A percentile compares a stretch with the other conserved stretches of the same genome.
These are phyloP conservation scores for Spodoptera picta DNA, from an alignment of 2,888 invertebrate genomes.

Conservation along the genomic window DNA sequence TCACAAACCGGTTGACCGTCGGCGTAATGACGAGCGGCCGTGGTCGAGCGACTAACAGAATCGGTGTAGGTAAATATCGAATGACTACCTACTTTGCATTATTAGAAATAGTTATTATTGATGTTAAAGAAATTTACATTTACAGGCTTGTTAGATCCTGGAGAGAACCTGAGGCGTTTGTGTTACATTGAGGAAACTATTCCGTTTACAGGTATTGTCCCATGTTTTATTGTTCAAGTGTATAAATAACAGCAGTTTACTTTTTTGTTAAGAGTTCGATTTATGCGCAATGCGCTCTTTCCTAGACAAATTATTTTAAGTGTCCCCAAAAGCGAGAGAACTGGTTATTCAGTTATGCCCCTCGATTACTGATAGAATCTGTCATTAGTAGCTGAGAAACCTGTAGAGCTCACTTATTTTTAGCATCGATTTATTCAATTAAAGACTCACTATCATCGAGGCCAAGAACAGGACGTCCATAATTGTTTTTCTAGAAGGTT, in stretches of 20 bases:
- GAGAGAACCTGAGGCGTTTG: slow-evolving; percentile 12
- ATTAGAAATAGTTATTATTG: slow-evolving; percentile 68
- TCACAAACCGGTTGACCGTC: slow-evolving; percentile 87
- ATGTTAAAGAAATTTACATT: slow-evolving; percentile 50
- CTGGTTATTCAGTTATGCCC: slow-evolving; percentile 22
- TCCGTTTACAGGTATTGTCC: too few relatives aligned
- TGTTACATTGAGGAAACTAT: slow-evolving; percentile 3
- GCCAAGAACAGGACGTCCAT: background rate
- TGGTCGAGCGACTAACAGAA: slow-evolving; percentile 66
- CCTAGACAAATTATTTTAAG: slow-evolving; percentile 9
- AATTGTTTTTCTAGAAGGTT: background rate
- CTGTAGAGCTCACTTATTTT: slow-evolving; percentile 1
- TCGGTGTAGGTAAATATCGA: slow-evolving; percentile 78
- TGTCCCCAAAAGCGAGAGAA: slow-evolving; percentile 17
- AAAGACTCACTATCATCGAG: slow-evolving; percentile 4
- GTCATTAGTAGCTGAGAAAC: slow-evolving; percentile 4
- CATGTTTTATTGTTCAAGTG: too few relatives aligned
- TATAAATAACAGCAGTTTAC: too few relatives aligned
- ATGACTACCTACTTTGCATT: slow-evolving; percentile 79
- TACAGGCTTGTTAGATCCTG: slow-evolving; percentile 19
- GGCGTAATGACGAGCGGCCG: slow-evolving; percentile 79
- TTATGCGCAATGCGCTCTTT: slow-evolving; percentile 7
- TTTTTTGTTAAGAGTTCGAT: background rate
- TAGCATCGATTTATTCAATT: background rate
- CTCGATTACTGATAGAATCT: slow-evolving; percentile 16